Percentiles rank a stretch among this genome's conserved stretches.
These are phyloP conservation scores for Alethe diademata DNA, from an alignment of 2,113 vertebrate genomes.

Conservation along the genomic window DNA sequence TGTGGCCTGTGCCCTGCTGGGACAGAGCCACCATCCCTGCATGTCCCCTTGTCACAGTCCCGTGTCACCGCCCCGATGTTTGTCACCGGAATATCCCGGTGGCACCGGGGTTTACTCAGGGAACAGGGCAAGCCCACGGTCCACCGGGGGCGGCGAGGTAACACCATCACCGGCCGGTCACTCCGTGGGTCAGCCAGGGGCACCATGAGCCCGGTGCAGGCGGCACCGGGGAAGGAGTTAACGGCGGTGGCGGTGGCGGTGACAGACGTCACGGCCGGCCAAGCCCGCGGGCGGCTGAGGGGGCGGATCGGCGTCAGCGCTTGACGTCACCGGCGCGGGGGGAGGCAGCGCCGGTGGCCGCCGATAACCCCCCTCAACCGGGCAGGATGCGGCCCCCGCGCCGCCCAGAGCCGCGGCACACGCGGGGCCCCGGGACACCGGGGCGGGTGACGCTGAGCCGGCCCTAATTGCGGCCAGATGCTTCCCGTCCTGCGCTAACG, in stretches of 20 bases:
- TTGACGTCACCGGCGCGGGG: slow-evolving; percentile 35
- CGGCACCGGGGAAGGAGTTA: not conserved
- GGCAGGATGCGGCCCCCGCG: not conserved
- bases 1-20: accelerated
- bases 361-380: not conserved
- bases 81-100: not conserved
- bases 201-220: accelerated
- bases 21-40: accelerated
- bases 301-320: slow-evolving; percentile 52
- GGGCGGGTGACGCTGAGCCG: not conserved
- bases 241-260: not conserved
- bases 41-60: not conserved
- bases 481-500: not conserved
- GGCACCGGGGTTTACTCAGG: not conserved
- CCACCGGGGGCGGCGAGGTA: no score
- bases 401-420: not conserved
- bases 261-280: slow-evolving; percentile 7
- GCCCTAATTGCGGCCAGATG: not conserved
- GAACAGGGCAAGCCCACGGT: accelerated
- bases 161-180: accelerated
- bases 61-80: accelerated
- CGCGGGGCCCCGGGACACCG: not conserved
- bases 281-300: slow-evolving; percentile 45
- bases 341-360: not conserved
- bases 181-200: not conserved